These are phyloP conservation scores for Sepiola atlantica DNA, from an alignment of 2,888 invertebrate genomes.

Conservation along the genomic window DNA sequence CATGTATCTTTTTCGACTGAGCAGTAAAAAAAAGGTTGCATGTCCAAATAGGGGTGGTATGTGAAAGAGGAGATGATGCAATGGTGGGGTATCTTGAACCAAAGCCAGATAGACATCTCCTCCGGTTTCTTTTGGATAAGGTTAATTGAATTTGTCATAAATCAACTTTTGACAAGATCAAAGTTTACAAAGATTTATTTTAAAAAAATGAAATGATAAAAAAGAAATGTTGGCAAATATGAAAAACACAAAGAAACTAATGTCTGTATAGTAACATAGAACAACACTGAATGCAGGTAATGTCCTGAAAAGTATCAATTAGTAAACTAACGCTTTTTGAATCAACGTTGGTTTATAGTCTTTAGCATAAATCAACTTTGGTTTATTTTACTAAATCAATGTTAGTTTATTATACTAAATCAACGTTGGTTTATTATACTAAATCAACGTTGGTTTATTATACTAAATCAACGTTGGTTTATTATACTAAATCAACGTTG, in stretches of 20 bases:
- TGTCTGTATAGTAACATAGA: background rate
- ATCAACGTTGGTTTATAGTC: no score
- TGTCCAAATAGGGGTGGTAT: background rate
- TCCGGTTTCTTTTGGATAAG: conserved; percentile 6
- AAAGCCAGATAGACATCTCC: conserved; percentile 32
- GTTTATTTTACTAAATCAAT: no score
- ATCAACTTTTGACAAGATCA: background rate
- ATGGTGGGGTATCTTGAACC: background rate
- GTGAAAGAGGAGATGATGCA: background rate
- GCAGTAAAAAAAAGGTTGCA: background rate
- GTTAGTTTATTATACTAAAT: no score
- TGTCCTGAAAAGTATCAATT: background rate
- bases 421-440: no score
- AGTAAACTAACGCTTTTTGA: no score
- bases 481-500: no score
- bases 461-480: no score
- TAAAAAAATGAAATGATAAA: background rate
- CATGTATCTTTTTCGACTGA: background rate
- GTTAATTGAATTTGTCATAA: conserved; percentile 21
- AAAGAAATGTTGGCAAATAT: background rate
- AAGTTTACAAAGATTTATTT: conserved; percentile 24
- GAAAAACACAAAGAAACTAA: background rate
- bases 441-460: no score
- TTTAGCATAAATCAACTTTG: no score
- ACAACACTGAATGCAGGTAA: background rate